Conservation (phyloP, 1,140 invertebrate genomes). For the fruit fly (Drosophila melanogaster) region Release_6_plus_ISO1_MT NT_033779.5:5697501-5698000, state of each 20-base stretch:
- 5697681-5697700: conserved; percentile 49
- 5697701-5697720: conserved; percentile 3
- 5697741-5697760: conserved; percentile 72
- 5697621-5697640: conserved; percentile 76
- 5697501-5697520: conserved; percentile 48
- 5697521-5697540: conserved; percentile 60
- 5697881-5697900: conserved; percentile 32
- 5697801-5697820: conserved; percentile 76
- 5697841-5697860: conserved; percentile 65
- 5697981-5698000: conserved; percentile 55
- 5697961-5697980: conserved; percentile 79
- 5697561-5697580: conserved; percentile 3
- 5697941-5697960: conserved; percentile 51
- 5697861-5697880: conserved; percentile 77
- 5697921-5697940: conserved; percentile 10
- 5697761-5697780: conserved; percentile 47
- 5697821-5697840: conserved; percentile 79
- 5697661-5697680: conserved; percentile 73
- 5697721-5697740: not conserved
- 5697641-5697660: conserved; percentile 64
- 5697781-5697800: conserved; percentile 73
- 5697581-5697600: conserved; percentile 61
- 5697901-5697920: conserved; percentile 68
- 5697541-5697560: not conserved
- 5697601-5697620: conserved; percentile 81